These are phyloP conservation scores for Drosophila mauritiana DNA, from an alignment of 1,140 invertebrate species.

Conservation along the genomic window DNA sequence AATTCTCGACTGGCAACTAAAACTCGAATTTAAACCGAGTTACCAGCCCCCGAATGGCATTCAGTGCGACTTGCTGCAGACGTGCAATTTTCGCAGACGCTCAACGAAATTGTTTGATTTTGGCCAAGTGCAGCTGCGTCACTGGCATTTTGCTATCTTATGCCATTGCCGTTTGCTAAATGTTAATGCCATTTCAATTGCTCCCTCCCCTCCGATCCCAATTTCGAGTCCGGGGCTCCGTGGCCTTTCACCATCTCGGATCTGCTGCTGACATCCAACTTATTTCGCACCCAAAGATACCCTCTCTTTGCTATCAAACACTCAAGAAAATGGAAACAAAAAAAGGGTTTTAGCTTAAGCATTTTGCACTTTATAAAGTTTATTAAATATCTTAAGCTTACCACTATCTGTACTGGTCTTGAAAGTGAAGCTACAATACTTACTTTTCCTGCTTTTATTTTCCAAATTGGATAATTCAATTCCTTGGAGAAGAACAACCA, in stretches of 20 bases:
- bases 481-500: not conserved
- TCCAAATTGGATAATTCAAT: too few relatives aligned
- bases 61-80: conserved; percentile 27
- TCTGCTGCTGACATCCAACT: conserved; percentile 59
- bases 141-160: conserved; percentile 69
- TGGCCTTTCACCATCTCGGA: conserved; percentile 26
- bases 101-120: conserved; percentile 77
- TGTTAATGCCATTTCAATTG: conserved; percentile 82
- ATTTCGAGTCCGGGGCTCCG: not conserved
- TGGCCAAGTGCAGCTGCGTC: conserved; percentile 77
- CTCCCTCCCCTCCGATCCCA: conserved; percentile 10
- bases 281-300: conserved; percentile 45
- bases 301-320: not conserved
- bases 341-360: too few relatives aligned
- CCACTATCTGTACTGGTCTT: too few relatives aligned
- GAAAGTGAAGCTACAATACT: too few relatives aligned
- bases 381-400: too few relatives aligned
- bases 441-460: too few relatives aligned
- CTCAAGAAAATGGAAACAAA: not conserved
- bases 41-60: conserved; percentile 5
- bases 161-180: conserved; percentile 77
- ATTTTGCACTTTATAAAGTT: too few relatives aligned
- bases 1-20: conserved; percentile 9
- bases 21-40: conserved; percentile 1
- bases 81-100: conserved; percentile 67